phyloP scores from a whole-genome alignment of 2,888 invertebrate species.

The Sminthurides aquaticus region DNA sequence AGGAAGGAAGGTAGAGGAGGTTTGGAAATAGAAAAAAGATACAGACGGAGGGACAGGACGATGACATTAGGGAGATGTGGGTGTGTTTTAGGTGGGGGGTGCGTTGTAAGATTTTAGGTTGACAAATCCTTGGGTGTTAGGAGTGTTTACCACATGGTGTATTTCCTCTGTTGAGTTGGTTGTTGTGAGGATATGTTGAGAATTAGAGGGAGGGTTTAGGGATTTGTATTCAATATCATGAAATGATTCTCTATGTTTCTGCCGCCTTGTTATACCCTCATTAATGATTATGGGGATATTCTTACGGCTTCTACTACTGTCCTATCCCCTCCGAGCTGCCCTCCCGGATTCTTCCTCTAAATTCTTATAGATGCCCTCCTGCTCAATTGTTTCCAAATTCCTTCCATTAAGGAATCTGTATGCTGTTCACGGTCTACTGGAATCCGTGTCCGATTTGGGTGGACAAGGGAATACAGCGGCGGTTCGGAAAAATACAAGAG shows the following conservation, averaged over 20 bases:
- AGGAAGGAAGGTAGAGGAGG: no score
- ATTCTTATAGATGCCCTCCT: slow-evolving; percentile 17
- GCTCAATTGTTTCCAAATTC: slow-evolving; percentile 21
- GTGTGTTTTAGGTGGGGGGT: no score
- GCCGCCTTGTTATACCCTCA: slow-evolving; percentile 13
- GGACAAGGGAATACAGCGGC: neutral
- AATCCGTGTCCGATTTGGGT: neutral
- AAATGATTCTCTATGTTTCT: neutral
- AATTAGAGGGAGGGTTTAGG: neutral
- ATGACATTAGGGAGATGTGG: no score
- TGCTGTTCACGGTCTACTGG: neutral
- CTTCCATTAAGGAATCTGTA: slow-evolving; percentile 19
- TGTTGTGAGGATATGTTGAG: no score
- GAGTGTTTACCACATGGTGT: no score
- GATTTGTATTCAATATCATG: neutral
- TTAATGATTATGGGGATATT: slow-evolving; percentile 9
- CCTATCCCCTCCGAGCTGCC: slow-evolving; percentile 7
- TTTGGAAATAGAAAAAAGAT: no score
- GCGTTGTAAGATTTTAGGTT: no score
- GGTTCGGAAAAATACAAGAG: no score
- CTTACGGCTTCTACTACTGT: no score
- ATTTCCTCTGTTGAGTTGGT: no score
- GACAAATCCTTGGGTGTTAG: no score
- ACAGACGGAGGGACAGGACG: no score
- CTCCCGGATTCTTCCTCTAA: neutral